Conservation (phyloP, 2,888 invertebrate species). For the Laspeyria flexula region DNA sequence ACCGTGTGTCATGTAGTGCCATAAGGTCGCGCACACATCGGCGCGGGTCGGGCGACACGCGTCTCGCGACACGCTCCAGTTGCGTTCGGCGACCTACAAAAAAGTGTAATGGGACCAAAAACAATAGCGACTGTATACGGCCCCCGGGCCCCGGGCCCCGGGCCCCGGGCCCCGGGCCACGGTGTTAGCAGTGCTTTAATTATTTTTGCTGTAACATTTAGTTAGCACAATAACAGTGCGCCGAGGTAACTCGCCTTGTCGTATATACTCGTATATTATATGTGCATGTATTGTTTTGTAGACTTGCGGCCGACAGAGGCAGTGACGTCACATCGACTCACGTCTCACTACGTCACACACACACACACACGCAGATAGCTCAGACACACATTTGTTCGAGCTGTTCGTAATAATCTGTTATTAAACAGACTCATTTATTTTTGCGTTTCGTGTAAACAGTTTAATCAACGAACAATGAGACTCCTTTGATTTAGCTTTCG, state of each 20-base stretch:
- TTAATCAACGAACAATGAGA: constrained; percentile 8
- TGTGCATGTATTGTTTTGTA: too few relatives aligned
- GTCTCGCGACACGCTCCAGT: constrained; percentile 4
- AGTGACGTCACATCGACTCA: too few relatives aligned
- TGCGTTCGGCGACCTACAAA: constrained; percentile 2
- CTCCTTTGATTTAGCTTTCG: constrained; percentile 4
- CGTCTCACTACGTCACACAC: too few relatives aligned
- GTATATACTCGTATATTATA: too few relatives aligned
- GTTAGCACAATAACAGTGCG: not conserved
- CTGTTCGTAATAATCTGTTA: too few relatives aligned
- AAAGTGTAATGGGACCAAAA: constrained; percentile 9
- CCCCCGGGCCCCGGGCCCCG: not conserved
- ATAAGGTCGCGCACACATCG: not conserved
- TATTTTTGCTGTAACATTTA: constrained; percentile 4
- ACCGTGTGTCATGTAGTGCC: not conserved
- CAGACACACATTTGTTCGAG: too few relatives aligned
- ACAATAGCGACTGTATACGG: constrained; percentile 5
- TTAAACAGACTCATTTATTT: constrained; percentile 4
- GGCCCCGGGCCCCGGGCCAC: not conserved
- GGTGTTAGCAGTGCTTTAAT: not conserved
- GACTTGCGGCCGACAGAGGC: too few relatives aligned
- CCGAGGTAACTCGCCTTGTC: not conserved
- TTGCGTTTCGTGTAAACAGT: constrained; percentile 2
- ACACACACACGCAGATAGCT: too few relatives aligned
- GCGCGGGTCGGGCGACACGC: not conserved